Percentiles rank a stretch among this genome's conserved stretches.
Evolutionary conservation across 2,797 vertebrate genomes (phyloP).

Genomic region (Tadarida brasiliensis): DNA sequence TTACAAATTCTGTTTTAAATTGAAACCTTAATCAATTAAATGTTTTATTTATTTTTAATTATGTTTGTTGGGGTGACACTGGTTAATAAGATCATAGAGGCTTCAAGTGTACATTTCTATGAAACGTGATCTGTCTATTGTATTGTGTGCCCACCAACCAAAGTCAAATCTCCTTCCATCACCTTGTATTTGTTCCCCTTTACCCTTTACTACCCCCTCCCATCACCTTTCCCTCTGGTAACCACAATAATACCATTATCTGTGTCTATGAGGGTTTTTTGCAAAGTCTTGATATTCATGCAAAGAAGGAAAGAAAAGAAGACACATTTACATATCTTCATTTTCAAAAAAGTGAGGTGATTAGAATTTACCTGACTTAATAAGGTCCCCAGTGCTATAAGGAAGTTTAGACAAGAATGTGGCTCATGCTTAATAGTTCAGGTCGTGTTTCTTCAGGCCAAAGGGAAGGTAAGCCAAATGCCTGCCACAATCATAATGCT

Average conservation of each 20-base stretch:
- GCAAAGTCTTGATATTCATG: neutral
- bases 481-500: neutral
- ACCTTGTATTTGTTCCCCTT: neutral
- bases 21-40: neutral
- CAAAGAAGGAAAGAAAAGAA: neutral
- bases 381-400: neutral
- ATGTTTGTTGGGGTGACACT: neutral
- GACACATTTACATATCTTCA: neutral
- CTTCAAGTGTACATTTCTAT: neutral
- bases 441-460: neutral
- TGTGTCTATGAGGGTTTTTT: neutral
- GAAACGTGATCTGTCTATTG: neutral
- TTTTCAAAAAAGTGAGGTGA: neutral
- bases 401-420: neutral
- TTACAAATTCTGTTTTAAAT: neutral
- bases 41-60: neutral
- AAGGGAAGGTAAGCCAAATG: neutral
- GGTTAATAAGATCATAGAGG: neutral
- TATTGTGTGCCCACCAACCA: neutral
- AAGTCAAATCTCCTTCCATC: neutral
- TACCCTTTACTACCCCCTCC: neutral
- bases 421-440: too few relatives aligned
- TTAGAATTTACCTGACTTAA: neutral
- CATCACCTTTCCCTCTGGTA: neutral
- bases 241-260: neutral